These are phyloP conservation scores for Chaetophractus vellerosus DNA, from an alignment of 2,797 vertebrate genomes.

Conservation along the genomic window DNA sequence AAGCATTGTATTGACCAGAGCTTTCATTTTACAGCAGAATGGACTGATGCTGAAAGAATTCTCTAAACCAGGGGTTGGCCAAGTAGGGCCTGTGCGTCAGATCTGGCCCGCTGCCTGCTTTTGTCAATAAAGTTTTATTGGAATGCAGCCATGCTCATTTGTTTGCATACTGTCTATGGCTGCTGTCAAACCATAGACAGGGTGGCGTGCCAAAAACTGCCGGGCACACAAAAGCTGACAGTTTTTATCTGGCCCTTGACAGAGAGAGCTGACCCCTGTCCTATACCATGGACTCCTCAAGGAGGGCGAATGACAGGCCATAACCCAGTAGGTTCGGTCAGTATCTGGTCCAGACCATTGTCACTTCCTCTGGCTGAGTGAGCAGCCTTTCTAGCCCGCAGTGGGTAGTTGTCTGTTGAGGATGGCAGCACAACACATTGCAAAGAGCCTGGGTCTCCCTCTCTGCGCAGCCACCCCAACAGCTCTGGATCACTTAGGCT, in stretches of 20 bases:
- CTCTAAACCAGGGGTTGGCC: not conserved
- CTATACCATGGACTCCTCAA: not conserved
- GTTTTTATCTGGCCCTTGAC: not conserved
- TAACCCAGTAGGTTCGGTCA: not conserved
- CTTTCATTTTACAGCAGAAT: not conserved
- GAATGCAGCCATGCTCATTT: not conserved
- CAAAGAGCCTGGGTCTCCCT: not conserved
- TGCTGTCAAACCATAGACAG: too few species aligned
- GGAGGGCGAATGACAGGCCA: not conserved
- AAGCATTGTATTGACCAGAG: not conserved
- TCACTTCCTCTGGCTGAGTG: not conserved
- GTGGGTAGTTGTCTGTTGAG: not conserved
- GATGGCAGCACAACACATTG: not conserved
- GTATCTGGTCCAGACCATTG: too few species aligned
- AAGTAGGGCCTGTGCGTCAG: not conserved
- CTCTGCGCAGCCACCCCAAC: not conserved
- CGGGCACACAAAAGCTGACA: not conserved
- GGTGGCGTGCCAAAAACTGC: not conserved
- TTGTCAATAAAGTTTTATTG: conserved; percentile 64
- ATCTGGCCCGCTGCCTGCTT: not conserved
- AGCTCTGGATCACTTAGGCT: not conserved
- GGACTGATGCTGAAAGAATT: not conserved
- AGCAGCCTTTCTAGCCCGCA: not conserved
- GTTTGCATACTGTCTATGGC: not conserved
- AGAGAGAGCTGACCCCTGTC: not conserved